These are phyloP conservation scores for Phaethon lepturus DNA, from an alignment of 2,113 vertebrate species.

Conservation along the genomic window DNA sequence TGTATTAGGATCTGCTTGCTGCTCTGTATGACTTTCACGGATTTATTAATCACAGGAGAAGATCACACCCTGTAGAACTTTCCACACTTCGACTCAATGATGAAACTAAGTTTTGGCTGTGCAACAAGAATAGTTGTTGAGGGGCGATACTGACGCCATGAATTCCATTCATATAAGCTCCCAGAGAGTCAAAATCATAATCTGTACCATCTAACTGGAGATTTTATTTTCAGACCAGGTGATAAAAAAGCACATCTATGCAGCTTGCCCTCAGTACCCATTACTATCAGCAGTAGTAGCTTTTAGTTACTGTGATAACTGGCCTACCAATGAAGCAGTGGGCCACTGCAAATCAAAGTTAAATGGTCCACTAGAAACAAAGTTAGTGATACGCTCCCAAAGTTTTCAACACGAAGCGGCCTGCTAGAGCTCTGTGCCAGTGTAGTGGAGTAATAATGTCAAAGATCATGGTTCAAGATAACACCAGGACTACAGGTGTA, in stretches of 20 bases:
- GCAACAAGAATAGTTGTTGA: not conserved
- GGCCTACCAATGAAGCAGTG: not conserved
- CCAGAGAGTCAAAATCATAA: fast-evolving
- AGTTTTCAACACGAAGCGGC: not conserved
- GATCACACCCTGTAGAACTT: not conserved
- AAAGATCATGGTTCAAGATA: not conserved
- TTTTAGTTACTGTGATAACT: not conserved
- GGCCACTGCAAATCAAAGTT: not conserved
- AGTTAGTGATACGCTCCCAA: not conserved
- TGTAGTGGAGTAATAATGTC: not conserved
- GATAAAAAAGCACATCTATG: not conserved
- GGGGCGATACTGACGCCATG: not conserved
- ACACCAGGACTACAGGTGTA: not conserved
- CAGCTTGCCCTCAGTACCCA: not conserved
- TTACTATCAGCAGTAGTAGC: not conserved
- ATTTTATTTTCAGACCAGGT: not conserved
- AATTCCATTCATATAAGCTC: not conserved
- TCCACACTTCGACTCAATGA: not conserved
- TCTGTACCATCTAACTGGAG: not conserved
- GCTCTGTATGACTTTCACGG: not conserved
- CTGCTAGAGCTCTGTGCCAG: not conserved
- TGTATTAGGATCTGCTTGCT: not conserved
- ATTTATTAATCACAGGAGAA: not conserved
- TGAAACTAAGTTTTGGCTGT: not conserved
- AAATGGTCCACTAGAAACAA: not conserved